phyloP scores from a whole-genome alignment of 2,888 invertebrate species.

The Trisateles emortualis region DNA sequence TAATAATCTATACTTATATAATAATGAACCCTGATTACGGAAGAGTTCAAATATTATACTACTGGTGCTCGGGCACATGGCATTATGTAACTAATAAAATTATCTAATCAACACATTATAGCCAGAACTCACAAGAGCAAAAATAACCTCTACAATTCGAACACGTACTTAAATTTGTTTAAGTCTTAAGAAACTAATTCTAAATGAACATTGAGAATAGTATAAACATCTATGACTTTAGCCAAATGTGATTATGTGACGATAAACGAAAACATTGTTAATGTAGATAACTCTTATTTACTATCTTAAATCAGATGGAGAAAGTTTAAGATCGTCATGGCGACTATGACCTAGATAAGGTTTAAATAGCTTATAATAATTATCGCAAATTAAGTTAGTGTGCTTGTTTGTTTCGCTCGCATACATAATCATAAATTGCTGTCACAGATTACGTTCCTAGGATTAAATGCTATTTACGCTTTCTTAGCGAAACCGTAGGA shows the following conservation, averaged over 20 bases:
- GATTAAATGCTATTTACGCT: slow-evolving; percentile 53
- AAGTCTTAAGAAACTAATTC: slow-evolving; percentile 36
- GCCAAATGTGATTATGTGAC: slow-evolving; percentile 24
- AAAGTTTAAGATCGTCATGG: not conserved
- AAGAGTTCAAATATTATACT: slow-evolving; percentile 49
- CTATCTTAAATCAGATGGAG: too few relatives aligned
- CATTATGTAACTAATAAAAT: slow-evolving; percentile 36
- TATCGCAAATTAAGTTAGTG: not conserved
- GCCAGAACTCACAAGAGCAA: slow-evolving; percentile 24
- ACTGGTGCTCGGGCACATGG: slow-evolving; percentile 55
- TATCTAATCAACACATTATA: slow-evolving; percentile 23
- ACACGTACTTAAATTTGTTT: slow-evolving; percentile 32
- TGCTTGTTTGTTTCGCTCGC: not conserved
- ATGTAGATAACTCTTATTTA: too few relatives aligned
- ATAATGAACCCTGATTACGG: slow-evolving; percentile 44
- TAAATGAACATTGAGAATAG: slow-evolving; percentile 37
- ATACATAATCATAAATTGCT: slow-evolving; percentile 15
- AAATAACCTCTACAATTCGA: slow-evolving; percentile 22
- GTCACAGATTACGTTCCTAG: slow-evolving; percentile 21
- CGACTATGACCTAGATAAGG: not conserved
- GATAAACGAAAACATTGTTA: not conserved
- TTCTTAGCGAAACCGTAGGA: slow-evolving; percentile 88
- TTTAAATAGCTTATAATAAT: slow-evolving; percentile 1
- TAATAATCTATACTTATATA: slow-evolving; percentile 41
- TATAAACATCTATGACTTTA: slow-evolving; percentile 20